Base-by-base conservation (phyloP, 2,797 vertebrate species). In the Acanthis flammea region DNA sequence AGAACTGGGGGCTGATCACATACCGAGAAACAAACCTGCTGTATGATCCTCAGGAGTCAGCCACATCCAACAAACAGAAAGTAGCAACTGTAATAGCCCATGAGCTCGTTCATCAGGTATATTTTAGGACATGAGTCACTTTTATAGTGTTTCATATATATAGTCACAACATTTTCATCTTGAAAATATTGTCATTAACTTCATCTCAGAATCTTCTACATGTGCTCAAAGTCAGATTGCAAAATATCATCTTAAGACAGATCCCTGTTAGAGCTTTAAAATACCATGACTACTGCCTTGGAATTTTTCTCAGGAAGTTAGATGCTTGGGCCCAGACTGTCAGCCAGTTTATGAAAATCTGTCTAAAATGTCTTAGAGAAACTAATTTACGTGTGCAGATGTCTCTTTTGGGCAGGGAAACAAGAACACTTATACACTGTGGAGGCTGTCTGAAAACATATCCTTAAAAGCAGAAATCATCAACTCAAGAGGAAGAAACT, bases 1-100 rank as follows among this genome's bases (percentile, higher is more conserved):
- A 99, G 96, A 99, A 99, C 98, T 99, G 99, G 99, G 99, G 99
- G 7, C 98, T 99, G 65, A 97, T 99, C 96, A 99, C 99, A 47
- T 99, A 99, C 97, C 97, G 99, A 93, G 99, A 99, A 96, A 99
- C 98, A 37, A 99, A 99, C 95, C 96, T 99, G 89, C 98, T 99
- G 57, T 99, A 98, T 27, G 99, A 99, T 90, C 96, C 97, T 23
- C 4, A 90, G 0, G 97, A 99, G 93, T 99, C 99, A 0, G 99
- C 99, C 25, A 98, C 99, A 10, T 97, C 97, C 90, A 99, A 99
- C 97, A 97, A 99, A 87, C 98, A 99, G 95, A 97, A 98, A 73
- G 99, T 99, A 93, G 99, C 99, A 63, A 96, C 97, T 74, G 99
- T 99, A 76, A 92, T 99, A 50, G 97, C 99, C 48, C 99, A 99